Evolutionary conservation across 2,797 vertebrate genomes (phyloP), one percentile per base, ranked within the genome.

Genomic region (Halcyon chelicuti): DNA sequence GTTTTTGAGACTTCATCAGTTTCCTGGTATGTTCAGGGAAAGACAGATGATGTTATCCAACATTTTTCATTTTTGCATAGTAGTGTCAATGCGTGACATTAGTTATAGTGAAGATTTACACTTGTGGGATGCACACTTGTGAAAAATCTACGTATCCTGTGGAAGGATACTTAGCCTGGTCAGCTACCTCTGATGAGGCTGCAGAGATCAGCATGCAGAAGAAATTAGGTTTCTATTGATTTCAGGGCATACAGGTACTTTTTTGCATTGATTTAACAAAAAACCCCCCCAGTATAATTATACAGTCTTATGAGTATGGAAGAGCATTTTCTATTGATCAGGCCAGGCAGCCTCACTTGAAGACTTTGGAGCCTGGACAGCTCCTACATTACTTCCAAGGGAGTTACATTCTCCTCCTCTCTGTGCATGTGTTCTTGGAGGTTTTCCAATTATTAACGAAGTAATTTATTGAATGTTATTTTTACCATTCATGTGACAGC

Each of bases 311-410:
- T 3, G 12, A 51, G 17, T 51, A 49, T 31, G 42, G 42, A 40
- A 33, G 9, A 76, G 18, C 19, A 81, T 80, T 84, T 10, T n/a
- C 54, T 85, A 2, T 46, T 37, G 25, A 20, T 51, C 51, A 55
- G 70, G 47, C 19, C 42, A 52, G 28, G 28, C 55, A 67, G 16
- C 9, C 35, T 89, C 47, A 11, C 13, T 21, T 0, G 0, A 67
- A 77, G 49, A 39, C 29, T 76, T 47, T 3, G 17, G 55, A 79
- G 70, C 40, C 18, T 70, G 51, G 51, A 81, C 47, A 81, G 52
- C 49, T 78, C 83, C 88, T 35, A 2, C 11, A 3, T 42, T 54
- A 37, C 20, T 70, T 78, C 42, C 33, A 66, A 75, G 40, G 63
- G 22, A 72, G 35, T 75, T 20, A 4, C 25, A 22, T 71, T 12